Conservation (phyloP, 1,140 invertebrate genomes). For the Anastrepha obliqua region DNA sequence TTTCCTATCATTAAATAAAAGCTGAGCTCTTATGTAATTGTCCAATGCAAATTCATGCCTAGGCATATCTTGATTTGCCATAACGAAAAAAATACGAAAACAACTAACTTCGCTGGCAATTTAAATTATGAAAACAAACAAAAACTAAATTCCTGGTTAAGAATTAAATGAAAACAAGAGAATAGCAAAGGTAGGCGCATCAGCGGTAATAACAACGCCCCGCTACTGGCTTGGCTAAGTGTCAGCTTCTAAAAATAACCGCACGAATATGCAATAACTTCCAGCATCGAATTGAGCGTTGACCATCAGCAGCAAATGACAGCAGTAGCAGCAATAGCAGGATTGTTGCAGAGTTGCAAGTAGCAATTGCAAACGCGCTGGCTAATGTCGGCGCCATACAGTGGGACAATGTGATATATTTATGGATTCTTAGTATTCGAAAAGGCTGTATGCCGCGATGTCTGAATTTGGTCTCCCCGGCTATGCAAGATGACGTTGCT, state of each 20-base stretch:
- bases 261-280: conserved; percentile 40
- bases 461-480: too few relatives aligned
- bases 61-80: not conserved
- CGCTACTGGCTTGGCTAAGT: not conserved
- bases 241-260: conserved; percentile 24
- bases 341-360: not conserved
- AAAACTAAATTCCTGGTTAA: conserved; percentile 18
- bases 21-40: not conserved
- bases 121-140: conserved; percentile 29
- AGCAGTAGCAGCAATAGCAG: not conserved
- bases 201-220: not conserved
- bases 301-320: not conserved
- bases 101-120: not conserved
- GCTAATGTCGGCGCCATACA: not conserved
- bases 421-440: too few relatives aligned
- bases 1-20: conserved; percentile 8
- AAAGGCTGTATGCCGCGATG: too few relatives aligned
- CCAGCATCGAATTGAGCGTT: not conserved
- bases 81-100: not conserved
- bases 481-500: too few relatives aligned
- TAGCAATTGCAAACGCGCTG: not conserved
- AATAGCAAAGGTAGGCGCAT: not conserved
- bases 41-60: not conserved
- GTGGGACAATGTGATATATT: not conserved
- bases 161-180: not conserved